Evolutionary conservation across 2,113 vertebrate species (phyloP).

Genomic region (Cricetomys ansorgei): DNA sequence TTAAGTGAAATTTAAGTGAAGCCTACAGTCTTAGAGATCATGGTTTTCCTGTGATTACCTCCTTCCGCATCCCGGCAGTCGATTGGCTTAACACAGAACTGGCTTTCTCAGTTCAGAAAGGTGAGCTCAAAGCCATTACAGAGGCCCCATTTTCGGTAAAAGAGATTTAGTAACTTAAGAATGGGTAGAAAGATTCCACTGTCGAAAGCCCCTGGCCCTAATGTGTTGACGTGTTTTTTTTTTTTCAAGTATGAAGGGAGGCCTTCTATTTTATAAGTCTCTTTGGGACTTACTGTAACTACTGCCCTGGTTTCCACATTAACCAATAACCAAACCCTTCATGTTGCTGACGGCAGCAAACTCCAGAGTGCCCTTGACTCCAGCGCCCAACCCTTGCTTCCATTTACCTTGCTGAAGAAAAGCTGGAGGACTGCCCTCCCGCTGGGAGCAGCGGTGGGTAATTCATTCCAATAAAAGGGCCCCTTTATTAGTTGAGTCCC

Average conservation of each 20-base stretch:
- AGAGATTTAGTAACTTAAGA: neutral
- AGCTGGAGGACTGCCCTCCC: slow-evolving; percentile 52
- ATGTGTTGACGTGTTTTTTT: neutral
- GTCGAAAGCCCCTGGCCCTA: neutral
- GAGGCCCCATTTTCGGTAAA: neutral
- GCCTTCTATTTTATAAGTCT: neutral
- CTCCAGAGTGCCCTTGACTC: slow-evolving; percentile 65
- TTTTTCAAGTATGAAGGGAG: neutral
- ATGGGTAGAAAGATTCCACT: neutral
- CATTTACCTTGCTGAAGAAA: slow-evolving; percentile 68
- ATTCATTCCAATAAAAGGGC: slow-evolving; percentile 76
- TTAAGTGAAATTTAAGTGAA: too few species aligned
- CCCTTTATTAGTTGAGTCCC: slow-evolving; percentile 72
- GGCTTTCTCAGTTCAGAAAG: neutral
- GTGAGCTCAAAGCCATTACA: neutral
- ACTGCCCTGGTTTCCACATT: neutral
- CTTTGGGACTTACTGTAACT: neutral
- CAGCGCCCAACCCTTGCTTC: neutral
- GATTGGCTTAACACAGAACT: neutral
- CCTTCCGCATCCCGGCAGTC: neutral
- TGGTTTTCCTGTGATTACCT: neutral
- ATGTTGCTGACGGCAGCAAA: slow-evolving; percentile 56
- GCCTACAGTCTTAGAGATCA: neutral
- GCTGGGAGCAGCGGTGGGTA: slow-evolving; percentile 55
- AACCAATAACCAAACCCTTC: neutral